Evolutionary conservation across 2,797 vertebrate species (phyloP).

Genomic region (Xiphophorus birchmanni): DNA sequence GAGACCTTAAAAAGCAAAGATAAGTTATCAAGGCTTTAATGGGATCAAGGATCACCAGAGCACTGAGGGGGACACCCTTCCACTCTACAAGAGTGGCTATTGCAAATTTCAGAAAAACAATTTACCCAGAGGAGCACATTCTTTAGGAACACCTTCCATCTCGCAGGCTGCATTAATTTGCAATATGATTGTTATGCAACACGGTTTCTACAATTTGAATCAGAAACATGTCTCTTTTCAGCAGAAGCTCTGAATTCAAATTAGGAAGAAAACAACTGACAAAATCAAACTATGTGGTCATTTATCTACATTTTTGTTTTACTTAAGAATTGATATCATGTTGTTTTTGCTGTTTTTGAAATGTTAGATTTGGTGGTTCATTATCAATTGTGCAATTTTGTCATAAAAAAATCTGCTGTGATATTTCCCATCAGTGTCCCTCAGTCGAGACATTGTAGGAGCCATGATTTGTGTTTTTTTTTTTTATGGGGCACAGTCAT

Average conservation of each 20-base stretch:
- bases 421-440: constrained; percentile 64
- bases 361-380: constrained; percentile 39
- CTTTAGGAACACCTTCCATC: neutral
- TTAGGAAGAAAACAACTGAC: neutral
- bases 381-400: constrained; percentile 56
- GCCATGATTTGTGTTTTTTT: constrained; percentile 35
- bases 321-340: neutral
- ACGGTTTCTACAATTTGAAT: neutral
- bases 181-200: neutral
- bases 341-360: constrained; percentile 20
- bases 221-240: neutral
- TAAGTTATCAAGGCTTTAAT: neutral
- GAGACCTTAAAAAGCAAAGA: neutral
- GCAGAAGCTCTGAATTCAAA: neutral
- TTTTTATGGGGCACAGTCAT: constrained; percentile 72
- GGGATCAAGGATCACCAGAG: neutral
- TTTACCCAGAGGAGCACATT: neutral
- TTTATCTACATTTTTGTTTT: neutral
- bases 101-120: neutral
- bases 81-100: neutral
- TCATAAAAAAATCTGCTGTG: constrained; percentile 55
- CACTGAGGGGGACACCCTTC: neutral
- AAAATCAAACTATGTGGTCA: neutral
- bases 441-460: constrained; percentile 41
- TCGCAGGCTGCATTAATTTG: neutral